Conservation (phyloP, 2,113 vertebrate species). For the Phrynosoma platyrhinos region DNA sequence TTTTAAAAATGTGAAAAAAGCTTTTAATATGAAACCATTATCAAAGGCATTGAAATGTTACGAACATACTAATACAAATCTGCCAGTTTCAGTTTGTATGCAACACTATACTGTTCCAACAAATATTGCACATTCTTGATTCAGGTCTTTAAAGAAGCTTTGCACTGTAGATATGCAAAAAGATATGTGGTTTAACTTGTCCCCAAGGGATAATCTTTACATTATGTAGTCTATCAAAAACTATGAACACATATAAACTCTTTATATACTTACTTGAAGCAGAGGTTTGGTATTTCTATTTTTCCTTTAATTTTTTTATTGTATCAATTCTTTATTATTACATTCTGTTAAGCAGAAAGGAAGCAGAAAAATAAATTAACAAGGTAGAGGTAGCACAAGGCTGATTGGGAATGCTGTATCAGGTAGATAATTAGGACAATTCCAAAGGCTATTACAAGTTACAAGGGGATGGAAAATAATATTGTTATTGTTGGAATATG, state of each 20-base stretch:
- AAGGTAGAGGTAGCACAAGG: too few species aligned
- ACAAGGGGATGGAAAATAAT: too few species aligned
- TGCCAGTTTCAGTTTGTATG: not conserved
- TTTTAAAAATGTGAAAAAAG: conserved; percentile 33
- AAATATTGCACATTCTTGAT: not conserved
- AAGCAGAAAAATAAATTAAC: too few species aligned
- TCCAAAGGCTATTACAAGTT: too few species aligned
- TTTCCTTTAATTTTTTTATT: too few species aligned
- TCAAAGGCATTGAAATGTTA: not conserved
- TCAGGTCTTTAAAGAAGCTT: not conserved
- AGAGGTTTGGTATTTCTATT: not conserved
- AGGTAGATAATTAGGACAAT: too few species aligned
- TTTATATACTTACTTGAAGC: not conserved
- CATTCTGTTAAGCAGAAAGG: too few species aligned
- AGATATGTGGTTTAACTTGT: not conserved
- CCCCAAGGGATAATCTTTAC: not conserved
- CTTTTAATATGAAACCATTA: conserved; percentile 43
- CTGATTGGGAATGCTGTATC: too few species aligned
- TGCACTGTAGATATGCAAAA: not conserved
- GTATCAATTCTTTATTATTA: too few species aligned
- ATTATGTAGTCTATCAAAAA: not conserved
- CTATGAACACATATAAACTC: not conserved
- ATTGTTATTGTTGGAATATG: too few species aligned
- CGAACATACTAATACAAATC: not conserved
- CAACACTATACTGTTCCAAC: not conserved